phyloP scores from a whole-genome alignment of 2,797 vertebrate species.

The Phaenicophaeus curvirostris region DNA sequence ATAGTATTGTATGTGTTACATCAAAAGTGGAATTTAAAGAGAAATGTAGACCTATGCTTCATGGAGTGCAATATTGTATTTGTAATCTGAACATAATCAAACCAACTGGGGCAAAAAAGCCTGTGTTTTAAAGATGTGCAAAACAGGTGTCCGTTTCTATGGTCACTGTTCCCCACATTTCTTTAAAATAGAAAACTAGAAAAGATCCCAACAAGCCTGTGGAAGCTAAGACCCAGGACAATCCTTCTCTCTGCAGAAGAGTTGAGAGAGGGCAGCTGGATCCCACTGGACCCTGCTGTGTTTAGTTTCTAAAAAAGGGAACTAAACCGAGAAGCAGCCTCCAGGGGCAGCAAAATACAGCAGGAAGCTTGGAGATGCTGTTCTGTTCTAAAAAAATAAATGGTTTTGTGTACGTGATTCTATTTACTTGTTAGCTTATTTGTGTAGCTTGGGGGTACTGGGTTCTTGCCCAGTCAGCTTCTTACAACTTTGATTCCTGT shows the following conservation, averaged over 20 bases:
- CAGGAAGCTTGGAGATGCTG: constrained; percentile 38
- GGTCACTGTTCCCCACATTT: background rate
- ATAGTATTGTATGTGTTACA: background rate
- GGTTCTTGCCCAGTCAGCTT: background rate
- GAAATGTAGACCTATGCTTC: background rate
- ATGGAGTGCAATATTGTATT: rapidly evolving
- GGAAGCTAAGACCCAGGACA: constrained; percentile 1
- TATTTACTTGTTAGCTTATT: constrained; percentile 55
- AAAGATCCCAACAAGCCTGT: background rate
- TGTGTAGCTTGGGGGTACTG: constrained; percentile 6
- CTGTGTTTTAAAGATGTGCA: background rate
- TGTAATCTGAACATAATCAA: background rate
- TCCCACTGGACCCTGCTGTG: constrained; percentile 69
- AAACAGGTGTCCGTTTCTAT: background rate
- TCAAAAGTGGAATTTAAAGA: background rate
- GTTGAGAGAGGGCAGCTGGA: constrained; percentile 65
- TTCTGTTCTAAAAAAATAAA: constrained; percentile 45
- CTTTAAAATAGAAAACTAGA: background rate
- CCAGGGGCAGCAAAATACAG: constrained; percentile 65
- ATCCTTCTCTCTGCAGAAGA: background rate
- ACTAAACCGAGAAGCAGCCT: constrained; percentile 35
- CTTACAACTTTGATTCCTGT: constrained; percentile 32
- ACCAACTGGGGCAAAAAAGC: background rate
- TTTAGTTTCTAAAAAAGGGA: constrained; percentile 63
- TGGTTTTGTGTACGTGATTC: constrained; percentile 6